Evolutionary conservation across 2,888 invertebrate genomes (phyloP).

Genomic region (Syrista parreyssii): DNA sequence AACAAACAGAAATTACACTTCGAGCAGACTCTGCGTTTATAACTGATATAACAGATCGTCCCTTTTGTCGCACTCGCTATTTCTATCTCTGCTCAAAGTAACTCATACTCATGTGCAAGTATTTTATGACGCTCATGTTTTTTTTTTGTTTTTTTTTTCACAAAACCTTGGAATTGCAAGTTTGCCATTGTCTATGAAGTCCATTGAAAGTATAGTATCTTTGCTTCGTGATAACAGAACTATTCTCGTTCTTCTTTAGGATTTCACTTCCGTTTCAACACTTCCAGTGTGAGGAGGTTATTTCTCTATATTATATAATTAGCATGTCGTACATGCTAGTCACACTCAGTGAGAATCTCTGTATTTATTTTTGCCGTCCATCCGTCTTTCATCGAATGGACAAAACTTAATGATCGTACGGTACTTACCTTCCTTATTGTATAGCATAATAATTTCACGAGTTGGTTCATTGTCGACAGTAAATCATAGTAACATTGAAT

Average conservation of each 20-base stretch:
- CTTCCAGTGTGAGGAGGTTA: not conserved
- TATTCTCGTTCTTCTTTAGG: not conserved
- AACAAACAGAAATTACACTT: not conserved
- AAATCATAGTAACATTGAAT: not conserved
- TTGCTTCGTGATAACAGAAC: not conserved
- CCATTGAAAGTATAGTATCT: not conserved
- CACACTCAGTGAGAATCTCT: not conserved
- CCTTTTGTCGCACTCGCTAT: not conserved
- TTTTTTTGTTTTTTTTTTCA: not conserved
- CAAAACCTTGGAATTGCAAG: not conserved
- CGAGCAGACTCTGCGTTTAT: not conserved
- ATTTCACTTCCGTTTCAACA: not conserved
- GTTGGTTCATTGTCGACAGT: not conserved
- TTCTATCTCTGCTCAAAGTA: not conserved
- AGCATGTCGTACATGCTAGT: not conserved
- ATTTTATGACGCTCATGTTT: not conserved
- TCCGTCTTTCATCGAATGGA: not conserved
- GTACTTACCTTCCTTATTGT: not conserved
- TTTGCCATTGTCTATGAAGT: not conserved
- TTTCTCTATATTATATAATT: not conserved
- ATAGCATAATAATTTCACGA: not conserved
- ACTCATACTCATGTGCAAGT: not conserved
- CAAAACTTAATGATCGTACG: not conserved
- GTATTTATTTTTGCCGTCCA: not conserved
- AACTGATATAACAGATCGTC: not conserved